phyloP scores from a whole-genome alignment of 1,140 invertebrate species.

The Ectropis grisescens region DNA sequence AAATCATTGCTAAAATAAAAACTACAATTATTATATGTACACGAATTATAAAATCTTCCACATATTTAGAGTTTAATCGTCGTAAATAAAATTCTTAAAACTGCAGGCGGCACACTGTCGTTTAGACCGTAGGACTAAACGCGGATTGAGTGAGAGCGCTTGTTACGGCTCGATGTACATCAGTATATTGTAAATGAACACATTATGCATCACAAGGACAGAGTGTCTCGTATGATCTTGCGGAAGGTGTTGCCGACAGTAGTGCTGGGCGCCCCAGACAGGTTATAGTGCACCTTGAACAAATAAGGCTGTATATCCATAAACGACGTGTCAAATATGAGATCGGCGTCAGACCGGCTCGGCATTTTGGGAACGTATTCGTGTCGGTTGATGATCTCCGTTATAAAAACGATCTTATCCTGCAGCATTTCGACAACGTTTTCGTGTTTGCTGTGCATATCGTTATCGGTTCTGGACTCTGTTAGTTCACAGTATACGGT shows the following conservation, averaged over 20 bases:
- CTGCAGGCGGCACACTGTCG: too few relatives aligned
- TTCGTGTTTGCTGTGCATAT: conserved; percentile 88
- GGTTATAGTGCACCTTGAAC: conserved; percentile 88
- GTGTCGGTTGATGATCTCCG: conserved; percentile 94
- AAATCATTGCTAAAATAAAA: too few relatives aligned
- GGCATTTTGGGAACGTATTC: conserved; percentile 97
- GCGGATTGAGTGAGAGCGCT: too few relatives aligned
- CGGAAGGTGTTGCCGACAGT: conserved; percentile 90
- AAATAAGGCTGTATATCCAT: conserved; percentile 95
- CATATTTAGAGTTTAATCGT: too few relatives aligned
- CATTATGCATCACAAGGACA: conserved; percentile 74
- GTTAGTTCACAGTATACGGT: conserved; percentile 91
- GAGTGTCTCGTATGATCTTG: conserved; percentile 90
- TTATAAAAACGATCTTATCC: conserved; percentile 94
- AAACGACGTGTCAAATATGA: conserved; percentile 94
- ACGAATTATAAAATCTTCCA: too few relatives aligned
- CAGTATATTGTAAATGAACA: too few relatives aligned
- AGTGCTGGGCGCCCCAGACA: conserved; percentile 77
- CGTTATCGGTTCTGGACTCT: conserved; percentile 88
- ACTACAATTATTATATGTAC: too few relatives aligned
- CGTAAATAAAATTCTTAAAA: too few relatives aligned
- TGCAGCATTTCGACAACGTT: conserved; percentile 92
- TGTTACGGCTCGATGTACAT: too few relatives aligned
- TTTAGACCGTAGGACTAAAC: too few relatives aligned
- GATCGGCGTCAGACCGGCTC: conserved; percentile 89